Evolutionary conservation across 2,888 invertebrate species (phyloP), one percentile per base, ranked within the genome.

Genomic region (Galerucella nymphaeae): DNA sequence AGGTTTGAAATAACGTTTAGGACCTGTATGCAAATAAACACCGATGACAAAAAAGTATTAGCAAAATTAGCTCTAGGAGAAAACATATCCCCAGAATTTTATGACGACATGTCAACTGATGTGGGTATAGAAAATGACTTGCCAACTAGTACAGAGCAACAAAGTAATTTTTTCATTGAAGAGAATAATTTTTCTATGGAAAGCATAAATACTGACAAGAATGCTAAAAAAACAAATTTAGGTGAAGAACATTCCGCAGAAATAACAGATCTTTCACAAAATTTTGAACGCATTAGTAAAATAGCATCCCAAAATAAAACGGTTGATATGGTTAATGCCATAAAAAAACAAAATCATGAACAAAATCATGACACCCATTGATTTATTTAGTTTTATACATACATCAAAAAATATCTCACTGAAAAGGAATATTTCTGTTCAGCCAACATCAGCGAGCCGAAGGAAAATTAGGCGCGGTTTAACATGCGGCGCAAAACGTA

Each of bases 381-480:
- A n/a, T 4, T 14, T 38, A 61, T 3, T 38, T 38, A 30, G n/a
- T 61, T 14, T 38, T 14, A n/a, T 13, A 2, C 8, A 61, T 30
- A 4, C 5, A 16, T n/a, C 38, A 38, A 61, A 61, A 30, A 41
- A 30, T 61, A 38, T 61, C 13, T 14, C 38, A n/a, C 38, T n/a
- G 14, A 61, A 61, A 14, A 14, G 14, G 13, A 61, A 61, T 11
- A 38, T 61, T 61, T 38, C 30, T 67, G 45, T 67, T 18, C 42
- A 67, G 16, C 45, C 67, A 8, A 59, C 59, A 58, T 67, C 58
- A 41, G 59, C 58, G 16, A 45, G 45, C 45, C 38, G 67, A n/a
- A 67, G 67, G 59, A 67, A 67, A 67, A 16, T 58, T 58, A 67
- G 67, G 45, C n/a, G n/a, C n/a, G n/a, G n/a, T n/a, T n/a, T n/a